Evolutionary conservation across 2,888 invertebrate species (phyloP).

Genomic region (Octodonta nipae): DNA sequence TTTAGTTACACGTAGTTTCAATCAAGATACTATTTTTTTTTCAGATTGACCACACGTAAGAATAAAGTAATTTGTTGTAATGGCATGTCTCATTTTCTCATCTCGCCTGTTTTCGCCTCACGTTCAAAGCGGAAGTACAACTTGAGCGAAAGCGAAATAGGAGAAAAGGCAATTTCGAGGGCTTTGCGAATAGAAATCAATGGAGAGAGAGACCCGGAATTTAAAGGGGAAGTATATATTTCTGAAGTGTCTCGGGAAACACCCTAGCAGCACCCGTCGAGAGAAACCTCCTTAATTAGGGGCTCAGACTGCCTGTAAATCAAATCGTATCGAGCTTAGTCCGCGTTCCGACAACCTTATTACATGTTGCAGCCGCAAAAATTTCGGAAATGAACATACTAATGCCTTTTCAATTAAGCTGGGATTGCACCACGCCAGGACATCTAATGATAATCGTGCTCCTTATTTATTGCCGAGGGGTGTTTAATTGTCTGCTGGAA

Average conservation of each 20-base stretch:
- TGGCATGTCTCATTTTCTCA: no score
- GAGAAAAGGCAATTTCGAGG: conserved; percentile 32
- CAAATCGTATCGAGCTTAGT: conserved; percentile 22
- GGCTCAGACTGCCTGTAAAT: conserved; percentile 28
- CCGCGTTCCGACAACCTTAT: conserved; percentile 22
- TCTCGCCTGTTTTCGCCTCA: no score
- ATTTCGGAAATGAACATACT: conserved; percentile 16
- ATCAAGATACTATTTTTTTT: no score
- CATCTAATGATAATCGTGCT: not conserved
- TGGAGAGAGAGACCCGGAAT: conserved; percentile 24
- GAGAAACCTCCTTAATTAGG: conserved; percentile 27
- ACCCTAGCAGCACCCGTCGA: conserved; percentile 17
- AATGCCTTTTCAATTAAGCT: conserved; percentile 19
- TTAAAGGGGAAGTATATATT: conserved; percentile 19
- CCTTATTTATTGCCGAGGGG: conserved; percentile 2
- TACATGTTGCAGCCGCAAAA: conserved; percentile 22
- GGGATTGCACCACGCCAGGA: conserved; percentile 3
- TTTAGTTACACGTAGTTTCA: no score
- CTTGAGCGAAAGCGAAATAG: not conserved
- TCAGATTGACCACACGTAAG: no score
- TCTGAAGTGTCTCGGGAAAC: conserved; percentile 28
- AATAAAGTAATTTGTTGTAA: no score
- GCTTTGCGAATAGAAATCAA: conserved; percentile 34
- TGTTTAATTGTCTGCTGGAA: no score
- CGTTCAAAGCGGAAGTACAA: no score